These are phyloP conservation scores for Acipenser transmontanus DNA, from an alignment of 2,797 vertebrate genomes.

Conservation along the genomic window DNA sequence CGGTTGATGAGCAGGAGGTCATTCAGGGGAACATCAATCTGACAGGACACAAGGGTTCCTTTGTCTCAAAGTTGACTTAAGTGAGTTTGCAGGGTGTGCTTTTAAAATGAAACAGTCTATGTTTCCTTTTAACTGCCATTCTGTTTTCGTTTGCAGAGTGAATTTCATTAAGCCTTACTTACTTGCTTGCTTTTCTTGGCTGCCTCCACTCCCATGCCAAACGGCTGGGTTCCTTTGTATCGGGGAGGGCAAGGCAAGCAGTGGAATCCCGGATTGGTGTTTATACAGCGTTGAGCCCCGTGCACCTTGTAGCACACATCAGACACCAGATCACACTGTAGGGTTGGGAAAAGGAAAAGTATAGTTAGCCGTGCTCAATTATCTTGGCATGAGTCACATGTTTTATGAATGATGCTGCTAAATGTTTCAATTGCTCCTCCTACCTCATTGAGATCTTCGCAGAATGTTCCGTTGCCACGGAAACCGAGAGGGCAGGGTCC, in stretches of 20 bases:
- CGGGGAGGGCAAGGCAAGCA: conserved; percentile 89
- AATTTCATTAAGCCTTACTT: conserved; percentile 23
- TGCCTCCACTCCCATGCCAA: conserved; percentile 78
- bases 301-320: conserved; percentile 81
- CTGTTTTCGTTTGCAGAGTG: no score
- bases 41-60: no score
- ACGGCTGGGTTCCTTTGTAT: conserved; percentile 90
- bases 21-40: no score
- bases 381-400: neutral
- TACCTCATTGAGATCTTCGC: conserved; percentile 94
- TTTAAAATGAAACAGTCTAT: no score
- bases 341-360: conserved; percentile 8
- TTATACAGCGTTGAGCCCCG: conserved; percentile 77
- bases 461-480: conserved; percentile 84
- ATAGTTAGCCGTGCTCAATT: no score
- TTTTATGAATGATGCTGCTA: neutral
- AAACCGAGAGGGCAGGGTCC: conserved; percentile 85
- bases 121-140: no score
- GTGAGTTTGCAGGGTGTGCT: no score
- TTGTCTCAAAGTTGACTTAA: no score
- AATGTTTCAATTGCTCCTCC: conserved; percentile 12
- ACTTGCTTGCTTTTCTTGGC: conserved; percentile 87
- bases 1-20: no score
- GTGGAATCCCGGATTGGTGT: conserved; percentile 91
- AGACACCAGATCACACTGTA: conserved; percentile 81